Evolutionary conservation across 2,888 invertebrate genomes (phyloP), one percentile per base, ranked within the genome.

Genomic region (Operophtera brumata): DNA sequence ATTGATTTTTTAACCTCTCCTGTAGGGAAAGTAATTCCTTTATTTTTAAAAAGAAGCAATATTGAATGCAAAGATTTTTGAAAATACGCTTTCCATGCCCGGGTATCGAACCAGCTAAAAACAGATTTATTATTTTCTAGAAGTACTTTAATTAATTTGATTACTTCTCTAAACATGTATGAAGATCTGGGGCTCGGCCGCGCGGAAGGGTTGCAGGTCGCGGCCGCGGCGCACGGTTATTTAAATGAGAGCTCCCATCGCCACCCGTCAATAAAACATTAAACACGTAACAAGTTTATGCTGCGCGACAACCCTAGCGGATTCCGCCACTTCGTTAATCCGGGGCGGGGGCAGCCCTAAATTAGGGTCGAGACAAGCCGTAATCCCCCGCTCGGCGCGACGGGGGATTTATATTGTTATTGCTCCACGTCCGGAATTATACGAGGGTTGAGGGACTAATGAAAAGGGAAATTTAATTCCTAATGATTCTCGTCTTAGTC

Each of bases 381-480:
- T 89, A 89, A 89, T 89, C 89, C 89, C 86, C 86, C 84, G 88
- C 83, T 86, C 88, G 87, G 82, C 89, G 89, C 89, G 88, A 87
- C 89, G 87, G 90, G 90, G 90, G 90, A 90, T 89, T 89, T 89
- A 89, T 89, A 90, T 90, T 90, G 90, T 90, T 89, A 90, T 90
- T 90, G 89, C 89, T 87, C 85, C 82, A 87, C 86, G 89, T 90
- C 89, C 90, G 87, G 90, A 88, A 88, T 89, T 89, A 89, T 89
- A 89, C 89, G 90, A 90, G 89, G 90, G 89, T 89, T 89, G 89
- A 88, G 90, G 89, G 90, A 90, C 90, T 90, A 90, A 90, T 90
- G 89, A 90, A 90, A 90, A 89, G 89, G 90, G 89, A 90, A 89
- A 90, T 90, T 90, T 90, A 90, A 90, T 89, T 89, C 90, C 88